Base-by-base conservation (phyloP, 2,113 vertebrate genomes). In the Blennius ocellaris region DNA sequence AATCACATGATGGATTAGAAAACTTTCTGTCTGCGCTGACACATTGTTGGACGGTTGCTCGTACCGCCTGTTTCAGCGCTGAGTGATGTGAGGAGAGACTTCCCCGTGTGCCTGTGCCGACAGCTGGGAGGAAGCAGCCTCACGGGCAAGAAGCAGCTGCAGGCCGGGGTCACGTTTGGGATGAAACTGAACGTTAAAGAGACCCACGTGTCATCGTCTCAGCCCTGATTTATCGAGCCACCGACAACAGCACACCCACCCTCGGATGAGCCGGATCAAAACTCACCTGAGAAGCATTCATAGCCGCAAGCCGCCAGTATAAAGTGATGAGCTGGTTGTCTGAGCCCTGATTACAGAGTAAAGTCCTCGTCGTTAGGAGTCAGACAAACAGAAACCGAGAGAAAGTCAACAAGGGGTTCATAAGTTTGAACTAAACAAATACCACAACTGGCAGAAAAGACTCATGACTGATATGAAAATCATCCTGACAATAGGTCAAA, bases 61-160 rank as follows among this genome's bases (percentile, higher is more conserved):
- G 62, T 77, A 65, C 62, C 51, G 59, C 36, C 62, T 51, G 49
- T 59, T 51, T 39, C 70, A 57, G 59, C 41, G 54, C 56, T 55
- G 80, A 77, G 58, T 73, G 78, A 85, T 72, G 38, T 14, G 68
- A 80, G 68, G 68, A 87, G 68, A 72, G 41, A 30, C 59, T 79
- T 75, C 81, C 69, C 80, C 48, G 16, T 61, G 44, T 5, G 38
- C 60, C 53, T 45, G n/a, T 8, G 57, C 60, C 49, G 85, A 85
- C 88, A 87, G 81, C 88, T 87, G 86, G 50, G 64, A 83, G 88
- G 88, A 90, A 82, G 81, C 72, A 68, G 52, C 60, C 52, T 62
- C 12, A 59, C 62, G 73, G 60, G 77, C 58, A 49, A 55, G 40
- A 76, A 81, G 68, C 90, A 90, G 87, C 85, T 90, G 89, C 75